These are phyloP conservation scores for Catalaphyllia jardinei DNA, from an alignment of 64 coral and sea anemone species.

Conservation along the genomic window DNA sequence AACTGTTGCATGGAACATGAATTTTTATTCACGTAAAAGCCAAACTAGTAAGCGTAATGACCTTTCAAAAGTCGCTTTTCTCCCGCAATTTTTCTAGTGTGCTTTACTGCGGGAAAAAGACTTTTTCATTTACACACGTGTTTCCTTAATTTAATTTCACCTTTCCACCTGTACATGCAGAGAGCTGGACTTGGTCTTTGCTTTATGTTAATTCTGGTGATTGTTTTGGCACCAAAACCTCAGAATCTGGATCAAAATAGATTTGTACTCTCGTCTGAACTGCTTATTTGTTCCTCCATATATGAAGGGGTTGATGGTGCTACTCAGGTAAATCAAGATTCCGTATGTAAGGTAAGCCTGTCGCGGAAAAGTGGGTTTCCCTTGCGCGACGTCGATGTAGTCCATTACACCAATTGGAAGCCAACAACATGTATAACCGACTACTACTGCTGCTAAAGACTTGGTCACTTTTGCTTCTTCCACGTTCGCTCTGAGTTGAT, in stretches of 20 bases:
- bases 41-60: no score
- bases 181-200: no score
- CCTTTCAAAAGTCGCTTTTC: no score
- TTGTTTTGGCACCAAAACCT: not conserved
- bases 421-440: slow-evolving; percentile 58
- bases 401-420: slow-evolving; percentile 57
- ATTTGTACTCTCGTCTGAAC: slow-evolving; percentile 59
- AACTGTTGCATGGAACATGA: no score
- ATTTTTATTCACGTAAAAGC: no score
- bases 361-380: slow-evolving; percentile 41
- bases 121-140: no score
- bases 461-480: slow-evolving; percentile 53
- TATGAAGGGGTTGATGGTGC: slow-evolving; percentile 65
- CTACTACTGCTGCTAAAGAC: slow-evolving; percentile 39
- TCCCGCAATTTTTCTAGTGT: no score
- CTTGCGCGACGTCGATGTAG: slow-evolving; percentile 39
- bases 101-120: no score
- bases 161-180: no score
- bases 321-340: slow-evolving; percentile 41
- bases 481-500: slow-evolving; percentile 23
- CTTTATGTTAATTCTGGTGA: not conserved
- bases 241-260: not conserved
- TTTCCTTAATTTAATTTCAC: no score
- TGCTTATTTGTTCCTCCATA: slow-evolving; percentile 57
- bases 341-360: slow-evolving; percentile 62